Evolutionary conservation across 2,888 invertebrate genomes (phyloP).

Genomic region (Drosophila ezoana): DNA sequence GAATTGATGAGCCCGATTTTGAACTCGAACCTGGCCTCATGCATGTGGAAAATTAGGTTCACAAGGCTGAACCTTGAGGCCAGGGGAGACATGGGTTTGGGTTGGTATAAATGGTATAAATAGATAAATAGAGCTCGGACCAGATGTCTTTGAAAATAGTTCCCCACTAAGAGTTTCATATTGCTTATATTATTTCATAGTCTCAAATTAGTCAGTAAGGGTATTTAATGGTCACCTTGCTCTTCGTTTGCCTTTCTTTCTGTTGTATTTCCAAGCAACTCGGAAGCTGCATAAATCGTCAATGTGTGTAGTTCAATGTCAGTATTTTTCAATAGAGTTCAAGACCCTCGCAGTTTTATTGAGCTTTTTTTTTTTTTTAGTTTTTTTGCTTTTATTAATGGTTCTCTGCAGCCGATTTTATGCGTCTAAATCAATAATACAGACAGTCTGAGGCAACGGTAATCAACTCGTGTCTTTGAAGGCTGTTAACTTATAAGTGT

Average conservation of each 20-base stretch:
- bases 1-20: no score
- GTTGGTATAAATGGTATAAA: no score
- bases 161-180: no score
- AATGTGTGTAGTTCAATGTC: slow-evolving; percentile 69
- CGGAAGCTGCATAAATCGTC: slow-evolving; percentile 41
- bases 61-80: no score
- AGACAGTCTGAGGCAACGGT: slow-evolving; percentile 57
- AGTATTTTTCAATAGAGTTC: slow-evolving; percentile 50
- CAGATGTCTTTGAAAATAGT: no score
- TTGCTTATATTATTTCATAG: no score
- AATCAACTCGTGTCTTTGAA: slow-evolving; percentile 74
- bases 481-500: slow-evolving; percentile 72
- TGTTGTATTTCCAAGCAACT: slow-evolving; percentile 8
- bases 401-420: slow-evolving; percentile 60
- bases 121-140: no score
- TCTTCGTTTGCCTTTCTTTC: not conserved
- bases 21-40: no score
- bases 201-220: not conserved
- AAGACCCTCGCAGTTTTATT: slow-evolving; percentile 44
- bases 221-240: slow-evolving; percentile 12
- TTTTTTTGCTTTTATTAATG: slow-evolving; percentile 40
- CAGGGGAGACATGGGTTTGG: no score
- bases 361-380: slow-evolving; percentile 6
- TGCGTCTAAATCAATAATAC: slow-evolving; percentile 74
- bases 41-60: no score